Percentiles rank a stretch among this genome's conserved stretches.
These are phyloP conservation scores for Bubo scandiacus DNA, from an alignment of 2,113 vertebrate genomes.

Conservation along the genomic window DNA sequence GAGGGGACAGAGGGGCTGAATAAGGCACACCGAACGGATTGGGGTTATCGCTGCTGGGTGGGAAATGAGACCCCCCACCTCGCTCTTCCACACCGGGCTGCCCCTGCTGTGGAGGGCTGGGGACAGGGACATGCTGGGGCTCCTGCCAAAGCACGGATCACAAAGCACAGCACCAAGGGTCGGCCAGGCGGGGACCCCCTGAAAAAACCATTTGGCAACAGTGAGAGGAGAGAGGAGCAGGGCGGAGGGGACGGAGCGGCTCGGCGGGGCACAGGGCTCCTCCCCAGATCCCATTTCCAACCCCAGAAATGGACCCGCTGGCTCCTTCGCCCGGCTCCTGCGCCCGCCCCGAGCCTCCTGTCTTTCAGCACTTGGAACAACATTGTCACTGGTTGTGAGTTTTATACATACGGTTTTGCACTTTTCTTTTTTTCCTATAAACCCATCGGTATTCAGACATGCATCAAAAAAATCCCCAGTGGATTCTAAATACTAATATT, in stretches of 20 bases:
- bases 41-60: background rate
- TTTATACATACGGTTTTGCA: background rate
- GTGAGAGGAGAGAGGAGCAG: background rate
- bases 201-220: slow-evolving; percentile 41
- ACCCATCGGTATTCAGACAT: slow-evolving; percentile 41
- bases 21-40: slow-evolving; percentile 57
- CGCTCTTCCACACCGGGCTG: background rate
- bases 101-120: background rate
- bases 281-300: background rate
- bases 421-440: background rate
- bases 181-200: background rate
- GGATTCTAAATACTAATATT: slow-evolving; percentile 58
- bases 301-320: background rate
- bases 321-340: background rate
- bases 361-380: slow-evolving; percentile 8
- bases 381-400: background rate
- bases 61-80: background rate
- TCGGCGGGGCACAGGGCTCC: background rate
- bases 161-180: slow-evolving; percentile 12
- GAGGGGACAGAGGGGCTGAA: background rate
- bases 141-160: background rate
- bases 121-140: background rate
- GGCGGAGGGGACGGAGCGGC: background rate
- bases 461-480: slow-evolving; percentile 26
- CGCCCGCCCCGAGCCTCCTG: background rate